A percentile compares a stretch with the other conserved stretches of the same genome.
Conservation (phyloP, 1,140 invertebrate species). For the Eulimnadia texana region DNA sequence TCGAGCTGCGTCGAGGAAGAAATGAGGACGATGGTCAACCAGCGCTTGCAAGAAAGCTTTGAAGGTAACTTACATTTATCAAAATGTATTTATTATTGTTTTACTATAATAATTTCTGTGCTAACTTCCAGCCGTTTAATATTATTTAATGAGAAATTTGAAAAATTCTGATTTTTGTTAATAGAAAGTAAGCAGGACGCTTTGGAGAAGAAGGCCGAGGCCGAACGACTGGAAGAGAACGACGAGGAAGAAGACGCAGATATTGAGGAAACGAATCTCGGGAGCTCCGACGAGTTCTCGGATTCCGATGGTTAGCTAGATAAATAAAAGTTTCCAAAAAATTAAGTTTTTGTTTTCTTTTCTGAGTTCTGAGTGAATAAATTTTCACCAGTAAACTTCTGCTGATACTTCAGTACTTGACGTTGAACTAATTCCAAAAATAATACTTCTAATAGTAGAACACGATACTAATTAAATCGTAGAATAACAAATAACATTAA, state of each 20-base stretch:
- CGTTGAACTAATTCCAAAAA: no score
- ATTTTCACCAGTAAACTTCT: no score
- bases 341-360: no score
- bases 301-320: neutral
- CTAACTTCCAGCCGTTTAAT: no score
- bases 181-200: slow-evolving; percentile 20
- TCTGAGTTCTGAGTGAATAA: no score
- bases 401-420: no score
- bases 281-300: neutral
- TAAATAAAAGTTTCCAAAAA: no score
- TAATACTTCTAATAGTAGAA: no score
- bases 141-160: neutral
- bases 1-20: slow-evolving; percentile 47
- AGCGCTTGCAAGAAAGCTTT: slow-evolving; percentile 34
- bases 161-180: neutral
- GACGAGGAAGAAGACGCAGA: slow-evolving; percentile 22
- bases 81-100: no score
- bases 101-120: no score
- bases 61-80: slow-evolving; percentile 9
- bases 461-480: no score
- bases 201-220: slow-evolving; percentile 22
- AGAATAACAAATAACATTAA: no score
- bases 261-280: slow-evolving; percentile 20
- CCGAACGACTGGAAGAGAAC: slow-evolving; percentile 17
- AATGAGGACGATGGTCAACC: slow-evolving; percentile 49